A percentile compares a stretch with the other conserved stretches of the same genome.
These are phyloP conservation scores for Urocitellus parryii DNA, from an alignment of 2,113 vertebrate genomes.

Conservation along the genomic window DNA sequence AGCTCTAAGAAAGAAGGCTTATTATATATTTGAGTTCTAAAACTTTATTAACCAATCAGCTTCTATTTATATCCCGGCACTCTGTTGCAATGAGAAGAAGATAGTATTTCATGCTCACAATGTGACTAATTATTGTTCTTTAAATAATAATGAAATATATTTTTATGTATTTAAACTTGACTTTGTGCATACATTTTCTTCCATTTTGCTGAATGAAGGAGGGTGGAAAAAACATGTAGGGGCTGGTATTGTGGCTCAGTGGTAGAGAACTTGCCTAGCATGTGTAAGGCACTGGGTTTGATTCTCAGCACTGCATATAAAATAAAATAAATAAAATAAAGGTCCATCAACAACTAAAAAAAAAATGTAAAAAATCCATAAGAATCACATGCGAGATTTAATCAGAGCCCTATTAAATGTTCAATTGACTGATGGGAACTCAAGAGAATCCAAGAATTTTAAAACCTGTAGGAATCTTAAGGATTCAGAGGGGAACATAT, in stretches of 20 bases:
- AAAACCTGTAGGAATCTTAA: neutral
- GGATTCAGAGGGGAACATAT: neutral
- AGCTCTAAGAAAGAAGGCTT: neutral
- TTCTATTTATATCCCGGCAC: neutral
- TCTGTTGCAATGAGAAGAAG: neutral
- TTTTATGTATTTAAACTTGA: neutral
- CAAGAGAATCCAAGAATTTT: neutral
- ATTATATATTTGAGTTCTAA: neutral
- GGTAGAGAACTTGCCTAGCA: too few relatives aligned
- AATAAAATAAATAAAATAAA: too few relatives aligned
- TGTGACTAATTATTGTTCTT: constrained; percentile 3
- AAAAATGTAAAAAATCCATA: neutral
- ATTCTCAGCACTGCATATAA: too few relatives aligned
- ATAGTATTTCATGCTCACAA: neutral
- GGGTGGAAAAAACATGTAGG: too few relatives aligned
- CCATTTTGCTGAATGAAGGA: too few relatives aligned
- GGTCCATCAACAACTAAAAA: too few relatives aligned
- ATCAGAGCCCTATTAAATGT: neutral
- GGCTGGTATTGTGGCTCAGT: too few relatives aligned
- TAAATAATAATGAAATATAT: neutral
- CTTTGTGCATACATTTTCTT: neutral
- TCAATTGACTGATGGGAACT: neutral
- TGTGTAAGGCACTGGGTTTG: too few relatives aligned
- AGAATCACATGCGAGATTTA: neutral
- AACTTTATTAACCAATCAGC: neutral